Conservation (phyloP, 2,888 invertebrate species). For the Xestia xanthographa region DNA sequence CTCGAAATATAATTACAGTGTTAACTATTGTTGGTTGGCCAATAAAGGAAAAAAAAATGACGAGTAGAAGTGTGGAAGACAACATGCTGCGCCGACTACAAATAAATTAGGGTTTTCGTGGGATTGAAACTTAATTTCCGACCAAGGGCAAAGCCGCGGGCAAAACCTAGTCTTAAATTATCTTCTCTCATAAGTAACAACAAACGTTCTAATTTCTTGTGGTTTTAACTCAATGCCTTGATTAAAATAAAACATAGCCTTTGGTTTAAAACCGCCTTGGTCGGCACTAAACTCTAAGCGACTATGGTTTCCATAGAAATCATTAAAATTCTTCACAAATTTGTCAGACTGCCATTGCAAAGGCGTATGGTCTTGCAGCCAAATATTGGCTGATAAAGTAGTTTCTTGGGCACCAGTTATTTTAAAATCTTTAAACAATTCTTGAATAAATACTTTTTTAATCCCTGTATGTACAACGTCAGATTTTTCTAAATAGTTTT, state of each 20-base stretch:
- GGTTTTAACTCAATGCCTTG: conserved; percentile 90
- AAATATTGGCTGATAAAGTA: conserved; percentile 92
- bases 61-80: too few relatives aligned
- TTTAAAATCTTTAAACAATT: conserved; percentile 90
- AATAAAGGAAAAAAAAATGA: too few relatives aligned
- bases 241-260: conserved; percentile 69
- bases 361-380: conserved; percentile 88
- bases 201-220: conserved; percentile 94
- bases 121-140: not conserved
- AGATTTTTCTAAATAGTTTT: conserved; percentile 93
- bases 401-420: conserved; percentile 91
- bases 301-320: conserved; percentile 70
- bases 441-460: conserved; percentile 89
- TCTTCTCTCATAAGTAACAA: conserved; percentile 75
- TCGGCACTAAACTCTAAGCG: conserved; percentile 66
- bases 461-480: conserved; percentile 90
- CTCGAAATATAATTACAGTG: too few relatives aligned
- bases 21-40: too few relatives aligned
- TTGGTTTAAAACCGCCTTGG: conserved; percentile 6
- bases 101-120: too few relatives aligned
- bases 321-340: conserved; percentile 77
- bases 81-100: too few relatives aligned
- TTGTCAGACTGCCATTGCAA: conserved; percentile 86
- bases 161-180: not conserved
- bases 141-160: not conserved